phyloP scores from a whole-genome alignment of 37 sponge, comb jelly and placozoan species.

The Lycopodina hypogea region DNA sequence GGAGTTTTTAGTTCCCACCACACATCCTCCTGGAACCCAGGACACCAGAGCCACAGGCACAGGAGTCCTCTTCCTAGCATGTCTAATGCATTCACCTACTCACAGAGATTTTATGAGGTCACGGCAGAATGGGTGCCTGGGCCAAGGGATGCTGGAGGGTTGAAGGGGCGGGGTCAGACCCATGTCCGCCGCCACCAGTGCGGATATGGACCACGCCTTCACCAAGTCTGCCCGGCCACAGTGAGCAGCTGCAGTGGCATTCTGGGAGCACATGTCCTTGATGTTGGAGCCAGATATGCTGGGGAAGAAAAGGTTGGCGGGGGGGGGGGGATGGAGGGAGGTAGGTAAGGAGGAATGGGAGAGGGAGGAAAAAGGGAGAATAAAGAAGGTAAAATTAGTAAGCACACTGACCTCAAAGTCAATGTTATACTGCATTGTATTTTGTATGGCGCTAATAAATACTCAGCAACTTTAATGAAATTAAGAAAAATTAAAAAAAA shows the following conservation, averaged over 20 bases:
- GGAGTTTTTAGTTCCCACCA: too few species aligned
- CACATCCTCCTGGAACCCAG: too few species aligned
- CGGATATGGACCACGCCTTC: constrained; percentile 58
- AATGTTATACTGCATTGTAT: too few species aligned
- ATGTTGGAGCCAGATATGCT: constrained; percentile 42
- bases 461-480: too few species aligned
- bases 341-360: not conserved
- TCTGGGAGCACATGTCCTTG: constrained; percentile 40
- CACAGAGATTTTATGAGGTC: constrained; percentile 73
- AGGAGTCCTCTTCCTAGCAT: too few species aligned
- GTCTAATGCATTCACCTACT: too few species aligned
- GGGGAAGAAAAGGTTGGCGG: not conserved
- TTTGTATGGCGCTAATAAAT: too few species aligned
- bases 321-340: not conserved
- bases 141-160: constrained; percentile 47
- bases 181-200: constrained; percentile 21
- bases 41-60: too few species aligned
- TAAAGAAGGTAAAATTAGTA: too few species aligned
- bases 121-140: constrained; percentile 66
- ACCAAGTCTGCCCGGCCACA: constrained; percentile 57
- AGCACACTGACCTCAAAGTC: too few species aligned
- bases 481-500: too few species aligned
- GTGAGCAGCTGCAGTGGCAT: constrained; percentile 48
- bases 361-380: too few species aligned
- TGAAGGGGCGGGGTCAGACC: constrained; percentile 13